These are phyloP conservation scores for Falco biarmicus DNA, from an alignment of 2,797 vertebrate genomes.

Conservation along the genomic window DNA sequence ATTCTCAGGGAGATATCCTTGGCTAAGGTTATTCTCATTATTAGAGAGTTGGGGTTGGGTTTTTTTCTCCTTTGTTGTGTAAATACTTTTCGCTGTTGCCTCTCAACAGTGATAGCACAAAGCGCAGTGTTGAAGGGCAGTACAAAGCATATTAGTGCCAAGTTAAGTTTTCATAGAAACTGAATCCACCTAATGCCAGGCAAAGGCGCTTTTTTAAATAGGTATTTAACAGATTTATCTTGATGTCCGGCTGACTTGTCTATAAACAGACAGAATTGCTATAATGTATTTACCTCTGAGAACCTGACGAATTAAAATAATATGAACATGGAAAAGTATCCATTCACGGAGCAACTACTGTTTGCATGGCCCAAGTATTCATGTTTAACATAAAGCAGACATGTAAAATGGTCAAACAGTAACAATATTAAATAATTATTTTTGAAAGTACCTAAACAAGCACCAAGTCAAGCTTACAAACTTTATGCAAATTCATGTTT, in stretches of 20 bases:
- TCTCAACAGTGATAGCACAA: neutral
- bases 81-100: slow-evolving; percentile 20
- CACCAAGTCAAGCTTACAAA: neutral
- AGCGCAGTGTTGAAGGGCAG: neutral
- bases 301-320: neutral
- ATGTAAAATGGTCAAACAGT: neutral
- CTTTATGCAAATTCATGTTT: neutral
- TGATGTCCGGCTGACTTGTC: neutral
- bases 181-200: neutral
- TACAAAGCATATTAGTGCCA: neutral
- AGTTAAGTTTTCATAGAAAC: neutral
- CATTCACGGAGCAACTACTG: neutral
- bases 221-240: neutral
- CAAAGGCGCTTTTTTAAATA: neutral
- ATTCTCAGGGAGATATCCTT: slow-evolving; percentile 66
- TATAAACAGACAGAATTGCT: neutral
- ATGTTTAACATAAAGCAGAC: neutral
- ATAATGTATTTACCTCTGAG: neutral
- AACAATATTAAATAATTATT: neutral
- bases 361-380: neutral
- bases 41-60: neutral
- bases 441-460: neutral
- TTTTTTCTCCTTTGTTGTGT: neutral
- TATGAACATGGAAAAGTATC: neutral
- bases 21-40: slow-evolving; percentile 58